Percentiles rank a stretch among this genome's conserved stretches.
Conservation (phyloP, 2,888 invertebrate species). For the Acanthoscelides obtectus region DNA sequence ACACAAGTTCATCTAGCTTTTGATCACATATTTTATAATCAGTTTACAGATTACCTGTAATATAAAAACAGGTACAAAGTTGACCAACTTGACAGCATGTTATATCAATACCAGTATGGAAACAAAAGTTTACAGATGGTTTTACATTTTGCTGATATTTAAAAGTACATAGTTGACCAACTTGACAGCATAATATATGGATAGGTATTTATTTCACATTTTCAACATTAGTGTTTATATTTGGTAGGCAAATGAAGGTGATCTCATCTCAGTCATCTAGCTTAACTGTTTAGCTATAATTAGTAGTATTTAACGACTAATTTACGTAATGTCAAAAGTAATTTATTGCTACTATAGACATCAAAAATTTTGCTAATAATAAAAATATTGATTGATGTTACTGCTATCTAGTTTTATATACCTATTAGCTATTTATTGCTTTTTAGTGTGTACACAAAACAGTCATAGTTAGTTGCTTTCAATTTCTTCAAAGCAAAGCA, state of each 20-base stretch:
- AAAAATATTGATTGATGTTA: too few relatives aligned
- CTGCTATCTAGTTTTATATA: too few relatives aligned
- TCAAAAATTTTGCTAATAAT: too few relatives aligned
- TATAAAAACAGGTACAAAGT: too few relatives aligned
- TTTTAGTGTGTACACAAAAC: too few relatives aligned
- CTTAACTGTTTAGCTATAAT: background rate
- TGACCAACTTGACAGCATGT: too few relatives aligned
- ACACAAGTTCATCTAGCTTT: constrained; percentile 81
- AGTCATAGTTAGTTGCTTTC: too few relatives aligned
- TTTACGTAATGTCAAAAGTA: background rate
- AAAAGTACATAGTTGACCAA: background rate
- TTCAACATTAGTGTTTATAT: background rate
- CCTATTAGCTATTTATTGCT: too few relatives aligned
- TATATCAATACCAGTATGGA: too few relatives aligned
- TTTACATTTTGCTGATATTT: too few relatives aligned
- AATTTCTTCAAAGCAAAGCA: too few relatives aligned
- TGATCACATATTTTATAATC: constrained; percentile 91
- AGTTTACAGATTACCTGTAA: constrained; percentile 89
- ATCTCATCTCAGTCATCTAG: background rate
- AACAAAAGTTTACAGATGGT: too few relatives aligned
- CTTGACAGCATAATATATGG: background rate
- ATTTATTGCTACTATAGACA: background rate
- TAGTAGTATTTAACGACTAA: background rate
- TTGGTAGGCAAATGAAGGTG: background rate
- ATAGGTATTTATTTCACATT: background rate